A percentile compares a stretch with the other conserved stretches of the same genome.
Conservation (phyloP, 2,888 invertebrate genomes). For the Volucella inflata region DNA sequence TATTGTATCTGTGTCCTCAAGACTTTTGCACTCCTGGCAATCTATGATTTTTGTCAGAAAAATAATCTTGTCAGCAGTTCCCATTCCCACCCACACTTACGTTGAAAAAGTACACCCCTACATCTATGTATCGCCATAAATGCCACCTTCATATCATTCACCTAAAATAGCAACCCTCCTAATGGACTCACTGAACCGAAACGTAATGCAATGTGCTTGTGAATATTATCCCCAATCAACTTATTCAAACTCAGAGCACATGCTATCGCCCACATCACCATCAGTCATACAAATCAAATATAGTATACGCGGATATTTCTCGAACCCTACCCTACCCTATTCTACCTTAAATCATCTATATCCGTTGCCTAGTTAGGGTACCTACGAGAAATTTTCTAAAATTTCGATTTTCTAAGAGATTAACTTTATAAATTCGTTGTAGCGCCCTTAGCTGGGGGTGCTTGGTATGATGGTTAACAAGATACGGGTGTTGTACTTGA, state of each 20-base stretch:
- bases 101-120: no score
- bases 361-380: conserved; percentile 28
- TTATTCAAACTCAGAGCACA: conserved; percentile 33
- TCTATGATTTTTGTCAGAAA: no score
- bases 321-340: not conserved
- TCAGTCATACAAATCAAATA: conserved; percentile 24
- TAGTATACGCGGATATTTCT: not conserved
- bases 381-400: conserved; percentile 25
- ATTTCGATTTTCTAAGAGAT: conserved; percentile 61
- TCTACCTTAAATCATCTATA: conserved; percentile 1
- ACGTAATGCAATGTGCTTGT: conserved; percentile 29
- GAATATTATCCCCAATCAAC: conserved; percentile 34
- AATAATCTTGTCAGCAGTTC: no score
- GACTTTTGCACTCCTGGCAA: no score
- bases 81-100: no score
- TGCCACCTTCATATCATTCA: no score
- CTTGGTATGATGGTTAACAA: not conserved
- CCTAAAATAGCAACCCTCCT: not conserved
- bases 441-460: not conserved
- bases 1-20: no score
- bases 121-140: no score
- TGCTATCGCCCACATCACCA: not conserved
- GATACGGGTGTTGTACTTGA: conserved; percentile 25
- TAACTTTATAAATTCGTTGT: conserved; percentile 31
- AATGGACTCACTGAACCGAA: conserved; percentile 28